Base-by-base conservation (phyloP, 2,113 vertebrate species). In the Eclectus roratus region DNA sequence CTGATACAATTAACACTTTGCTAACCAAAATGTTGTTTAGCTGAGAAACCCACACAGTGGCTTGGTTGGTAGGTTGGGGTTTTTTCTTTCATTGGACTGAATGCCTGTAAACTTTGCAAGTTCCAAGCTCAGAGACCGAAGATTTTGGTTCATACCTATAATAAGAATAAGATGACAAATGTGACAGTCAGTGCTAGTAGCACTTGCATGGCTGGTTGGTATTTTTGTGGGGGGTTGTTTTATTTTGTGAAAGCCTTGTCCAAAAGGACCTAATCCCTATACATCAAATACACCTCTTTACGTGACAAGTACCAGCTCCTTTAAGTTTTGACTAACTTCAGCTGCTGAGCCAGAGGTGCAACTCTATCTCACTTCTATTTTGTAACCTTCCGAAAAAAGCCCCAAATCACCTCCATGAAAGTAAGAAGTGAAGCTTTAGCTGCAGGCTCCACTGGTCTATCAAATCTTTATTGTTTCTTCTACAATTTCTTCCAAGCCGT, bases 391-490 rank as follows among this genome's bases (percentile, higher is more conserved):
- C 61, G 49, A 16, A 21, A 58, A 24, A 58, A 24, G 33, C 33
- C 80, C 2, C 65, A 74, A 58, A 74, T 33, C 68, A 55, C 31
- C 39, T 84, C 47, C 27, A 2, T 25, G 69, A 63, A 85, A 71
- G 14, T 8, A 43, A 68, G 80, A 76, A 91, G 33, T 64, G 60
- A 89, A 92, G 73, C 49, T 81, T 83, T 47, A 80, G 70, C 88
- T 82, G n/a, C 85, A 49, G 80, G 80, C 68, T 80, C 47, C 37
- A 60, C 35, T 16, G 81, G 78, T 7, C 60, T 60, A 44, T 69
- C 80, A 89, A 93, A 91, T 47, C 49, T 73, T 94, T 53, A 58
- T 93, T 83, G 50, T 84, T 92, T 88, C 74, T 89, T 47, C 56
- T 53, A 17, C 52, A 47, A 29, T 88, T 84, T 61, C 55, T 77